Percentiles rank a stretch among this genome's conserved stretches.
Evolutionary conservation across 2,797 vertebrate genomes (phyloP).

Genomic region (Chaetophractus vellerosus): DNA sequence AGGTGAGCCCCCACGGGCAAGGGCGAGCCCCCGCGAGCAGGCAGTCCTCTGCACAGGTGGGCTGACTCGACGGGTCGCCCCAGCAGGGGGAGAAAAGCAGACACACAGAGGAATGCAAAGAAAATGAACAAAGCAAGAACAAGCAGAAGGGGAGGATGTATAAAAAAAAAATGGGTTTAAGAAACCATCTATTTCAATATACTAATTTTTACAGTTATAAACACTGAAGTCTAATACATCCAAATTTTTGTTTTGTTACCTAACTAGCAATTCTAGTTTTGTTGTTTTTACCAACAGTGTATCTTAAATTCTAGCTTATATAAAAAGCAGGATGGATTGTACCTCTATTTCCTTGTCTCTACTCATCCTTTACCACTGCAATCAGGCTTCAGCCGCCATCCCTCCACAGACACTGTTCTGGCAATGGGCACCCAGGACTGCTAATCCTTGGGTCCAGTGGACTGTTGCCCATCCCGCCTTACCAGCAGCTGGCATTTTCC

Average conservation of each 20-base stretch:
- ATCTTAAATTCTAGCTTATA: slow-evolving; percentile 7
- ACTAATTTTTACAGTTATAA: slow-evolving; percentile 9
- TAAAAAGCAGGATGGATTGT: background rate
- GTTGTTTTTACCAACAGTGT: background rate
- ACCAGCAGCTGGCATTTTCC: background rate
- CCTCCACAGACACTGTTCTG: background rate
- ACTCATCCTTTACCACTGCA: background rate
- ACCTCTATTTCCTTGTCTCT: background rate
- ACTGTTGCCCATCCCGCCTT: background rate
- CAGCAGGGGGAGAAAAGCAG: no score
- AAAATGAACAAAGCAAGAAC: no score
- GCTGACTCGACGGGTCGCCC: no score
- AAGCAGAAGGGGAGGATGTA: no score
- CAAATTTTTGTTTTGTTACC: background rate
- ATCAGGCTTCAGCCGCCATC: background rate
- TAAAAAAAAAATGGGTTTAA: slow-evolving; percentile 11
- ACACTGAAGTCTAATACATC: slow-evolving; percentile 41
- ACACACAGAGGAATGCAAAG: no score
- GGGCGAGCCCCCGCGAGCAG: no score
- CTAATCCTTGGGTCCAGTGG: background rate
- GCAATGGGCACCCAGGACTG: background rate
- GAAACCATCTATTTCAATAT: background rate
- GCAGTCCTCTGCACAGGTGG: no score
- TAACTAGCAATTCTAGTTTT: background rate
- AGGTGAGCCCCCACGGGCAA: no score